phyloP scores from a whole-genome alignment of 1,140 invertebrate genomes.

The Pemphigus obesinymphae region DNA sequence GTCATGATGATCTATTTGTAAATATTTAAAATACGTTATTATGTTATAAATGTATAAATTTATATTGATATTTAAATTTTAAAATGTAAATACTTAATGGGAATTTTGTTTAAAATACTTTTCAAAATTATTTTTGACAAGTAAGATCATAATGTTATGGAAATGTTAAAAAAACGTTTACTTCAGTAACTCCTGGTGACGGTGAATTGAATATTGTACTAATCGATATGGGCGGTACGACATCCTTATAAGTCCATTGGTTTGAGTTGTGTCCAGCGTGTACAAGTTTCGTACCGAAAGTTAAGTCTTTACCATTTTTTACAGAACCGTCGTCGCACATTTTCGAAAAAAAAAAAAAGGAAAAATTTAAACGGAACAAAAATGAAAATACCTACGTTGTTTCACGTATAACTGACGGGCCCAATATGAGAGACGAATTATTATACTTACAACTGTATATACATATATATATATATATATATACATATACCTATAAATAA shows the following conservation, averaged over 20 bases:
- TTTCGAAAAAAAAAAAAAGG: not conserved
- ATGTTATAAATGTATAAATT: not conserved
- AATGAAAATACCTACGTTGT: not conserved
- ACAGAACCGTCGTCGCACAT: not conserved
- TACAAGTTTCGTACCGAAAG: conserved; percentile 84
- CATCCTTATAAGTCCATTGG: conserved; percentile 72
- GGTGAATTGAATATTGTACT: conserved; percentile 80
- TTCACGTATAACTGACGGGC: not conserved
- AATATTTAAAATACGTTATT: not conserved
- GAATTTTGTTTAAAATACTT: not conserved
- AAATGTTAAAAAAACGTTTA: not conserved
- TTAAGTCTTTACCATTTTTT: conserved; percentile 31
- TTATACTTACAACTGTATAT: too few species aligned
- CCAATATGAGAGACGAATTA: too few species aligned
- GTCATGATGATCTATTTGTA: too few species aligned
- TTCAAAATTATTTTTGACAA: not conserved
- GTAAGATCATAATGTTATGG: too few species aligned
- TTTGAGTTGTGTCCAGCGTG: conserved; percentile 84
- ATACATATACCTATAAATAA: too few species aligned
- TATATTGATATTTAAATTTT: too few species aligned
- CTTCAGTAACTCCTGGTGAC: not conserved
- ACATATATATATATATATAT: too few species aligned
- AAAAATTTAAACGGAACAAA: too few species aligned
- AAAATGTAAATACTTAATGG: too few species aligned
- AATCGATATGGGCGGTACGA: conserved; percentile 84